Evolutionary conservation across 2,797 vertebrate genomes (phyloP).

Genomic region (Buceros bicornis): DNA sequence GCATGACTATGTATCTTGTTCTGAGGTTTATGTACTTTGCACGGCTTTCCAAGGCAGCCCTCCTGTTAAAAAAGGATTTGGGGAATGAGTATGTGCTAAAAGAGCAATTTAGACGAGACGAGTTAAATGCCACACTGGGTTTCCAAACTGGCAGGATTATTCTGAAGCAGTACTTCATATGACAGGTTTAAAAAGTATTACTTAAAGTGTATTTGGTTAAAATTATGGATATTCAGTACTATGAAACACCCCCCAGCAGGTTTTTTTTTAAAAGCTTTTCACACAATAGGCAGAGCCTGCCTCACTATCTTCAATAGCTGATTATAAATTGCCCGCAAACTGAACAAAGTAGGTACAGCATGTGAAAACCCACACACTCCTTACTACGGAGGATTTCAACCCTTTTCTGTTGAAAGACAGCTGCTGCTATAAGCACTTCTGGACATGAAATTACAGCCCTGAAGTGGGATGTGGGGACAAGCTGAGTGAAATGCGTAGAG

Average conservation of each 20-base stretch:
- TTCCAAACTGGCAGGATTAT: background rate
- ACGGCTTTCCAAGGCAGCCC: background rate
- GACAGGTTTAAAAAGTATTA: background rate
- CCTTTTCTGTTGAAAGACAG: background rate
- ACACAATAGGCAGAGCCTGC: background rate
- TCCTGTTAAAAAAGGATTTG: background rate
- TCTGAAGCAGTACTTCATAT: background rate
- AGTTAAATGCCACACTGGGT: background rate
- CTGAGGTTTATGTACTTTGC: background rate
- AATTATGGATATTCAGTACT: background rate
- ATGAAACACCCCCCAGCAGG: background rate
- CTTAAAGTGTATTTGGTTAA: slow-evolving; percentile 11
- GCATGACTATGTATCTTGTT: background rate
- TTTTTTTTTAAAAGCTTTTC: background rate
- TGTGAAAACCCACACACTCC: slow-evolving; percentile 7
- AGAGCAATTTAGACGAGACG: background rate
- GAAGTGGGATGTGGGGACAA: background rate
- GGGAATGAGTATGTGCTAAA: background rate
- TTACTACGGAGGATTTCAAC: background rate
- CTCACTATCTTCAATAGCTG: background rate
- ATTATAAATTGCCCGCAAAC: slow-evolving; percentile 26
- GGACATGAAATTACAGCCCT: background rate
- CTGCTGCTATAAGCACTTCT: background rate
- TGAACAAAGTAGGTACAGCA: slow-evolving; percentile 18
- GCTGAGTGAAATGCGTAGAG: background rate